Base-by-base conservation (phyloP, 2,113 vertebrate genomes). In the Micromys minutus region DNA sequence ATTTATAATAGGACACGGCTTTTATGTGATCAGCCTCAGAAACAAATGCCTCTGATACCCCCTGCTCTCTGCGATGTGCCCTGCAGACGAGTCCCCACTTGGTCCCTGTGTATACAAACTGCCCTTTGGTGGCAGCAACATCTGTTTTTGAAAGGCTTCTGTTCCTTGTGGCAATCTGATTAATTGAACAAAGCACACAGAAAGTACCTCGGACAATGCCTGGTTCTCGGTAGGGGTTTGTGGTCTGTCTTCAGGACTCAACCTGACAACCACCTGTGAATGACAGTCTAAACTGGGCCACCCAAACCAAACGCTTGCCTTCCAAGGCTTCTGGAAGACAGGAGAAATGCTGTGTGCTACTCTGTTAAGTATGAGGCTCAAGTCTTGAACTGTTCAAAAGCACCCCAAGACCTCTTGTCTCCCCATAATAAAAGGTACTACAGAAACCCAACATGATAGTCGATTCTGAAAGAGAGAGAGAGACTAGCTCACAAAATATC, bases 401-500 rank as follows among this genome's bases (percentile, higher is more conserved):
- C 11, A 88, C 39, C 34, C 75, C 0, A 29, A 94, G 90, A 83
- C 81, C 61, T 92, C 52, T 0, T 2, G 72, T 91, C 89, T 97
- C 87, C 90, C 93, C 34, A 63, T 88, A 96, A 93, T 83, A 74
- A 86, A 95, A 96, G 69, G 88, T 86, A 21, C 71, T 87, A 31
- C 85, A 93, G 80, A 97, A 94, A 94, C 55, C 87, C 90, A 86
- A 96, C 80, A 87, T 83, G 92, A 93, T 83, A 69, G 86, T 89
- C 77, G 63, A 81, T 94, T 96, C 94, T 90, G 45, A 96, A 97
- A 97, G 67, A 21, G 61, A 91, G 75, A 31, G 76, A 17, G 13
- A 0, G 11, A 74, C 92, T 71, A 90, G 81, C 92, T 95, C 90
- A 94, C 93, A 88, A 94, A 91, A 65, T 59, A 96, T 86, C 94